Base-by-base conservation (phyloP, 35 echinoderm and acorn worm species). In the Heliocidaris tuberculata region DNA sequence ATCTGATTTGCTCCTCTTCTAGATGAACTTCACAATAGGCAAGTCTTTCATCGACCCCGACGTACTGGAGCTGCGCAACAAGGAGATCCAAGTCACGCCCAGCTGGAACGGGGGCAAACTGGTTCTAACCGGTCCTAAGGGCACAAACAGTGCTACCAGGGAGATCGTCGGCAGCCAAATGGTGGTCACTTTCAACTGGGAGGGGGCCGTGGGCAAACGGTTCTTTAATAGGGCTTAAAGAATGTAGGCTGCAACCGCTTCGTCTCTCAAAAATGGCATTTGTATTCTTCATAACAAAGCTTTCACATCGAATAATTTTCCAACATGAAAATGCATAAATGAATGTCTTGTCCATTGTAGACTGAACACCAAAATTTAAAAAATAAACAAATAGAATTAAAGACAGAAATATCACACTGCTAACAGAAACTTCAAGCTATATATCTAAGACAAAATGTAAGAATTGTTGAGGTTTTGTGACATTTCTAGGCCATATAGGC, bases 21-120 rank as follows among this genome's bases (percentile, higher is more conserved):
- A 97, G 95, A 61, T 94, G 13, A 96, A 93, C 29, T 94, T 98
- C 49, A 95, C 96, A 24, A 94, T 98, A 93, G 97, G 97, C 78
- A 93, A 89, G 32, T 88, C 88, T 16, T 95, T 95, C 90, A 92
- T 95, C 85, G 94, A 96, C 24, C 48, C 48, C 13, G 96, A 97
- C 50, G 24, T 98, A 0, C 85, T 90, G 50, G 94, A 93, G 30
- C 93, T 93, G 21, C 92, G 87, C 30, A 87, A 93, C 60, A 94
- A 98, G 65, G 95, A 95, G 21, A 93, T 97, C n/a, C 85, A 32
- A 35, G 96, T 93, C 32, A 96, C 97, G 11, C 93, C 96, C 24
- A 30, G 56, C 16, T 96, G 95, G 97, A 60, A 95, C 59, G 96
- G 96, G 21, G 48, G 35, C 47, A 95, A 96, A 70, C 94, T 98